Conservation (phyloP, 1,140 invertebrate species). For the Trichomalopsis sarcophagae region DNA sequence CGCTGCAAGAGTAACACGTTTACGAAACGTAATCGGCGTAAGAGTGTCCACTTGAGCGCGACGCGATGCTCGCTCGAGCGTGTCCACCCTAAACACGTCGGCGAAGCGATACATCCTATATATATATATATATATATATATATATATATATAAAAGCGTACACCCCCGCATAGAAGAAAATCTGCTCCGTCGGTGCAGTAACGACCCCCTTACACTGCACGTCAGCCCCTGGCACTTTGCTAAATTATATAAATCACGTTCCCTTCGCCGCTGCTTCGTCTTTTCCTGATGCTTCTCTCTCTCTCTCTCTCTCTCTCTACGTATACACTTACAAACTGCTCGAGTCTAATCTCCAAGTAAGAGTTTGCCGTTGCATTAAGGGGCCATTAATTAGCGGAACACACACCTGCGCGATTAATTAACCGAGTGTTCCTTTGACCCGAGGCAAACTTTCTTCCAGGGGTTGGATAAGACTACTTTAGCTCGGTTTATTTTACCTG, state of each 20-base stretch:
- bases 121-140: too few species aligned
- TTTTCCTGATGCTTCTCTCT: neutral
- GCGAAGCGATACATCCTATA: neutral
- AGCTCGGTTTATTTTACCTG: too few species aligned
- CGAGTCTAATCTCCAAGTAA: neutral
- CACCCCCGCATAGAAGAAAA: too few species aligned
- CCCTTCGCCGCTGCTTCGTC: conserved; percentile 56
- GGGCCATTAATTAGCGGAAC: conserved; percentile 65
- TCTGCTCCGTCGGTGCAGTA: neutral
- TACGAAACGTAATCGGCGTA: conserved; percentile 26
- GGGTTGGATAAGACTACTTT: neutral
- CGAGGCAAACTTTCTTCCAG: neutral
- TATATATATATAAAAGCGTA: too few species aligned
- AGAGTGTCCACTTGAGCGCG: conserved; percentile 16
- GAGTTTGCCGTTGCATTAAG: conserved; percentile 53
- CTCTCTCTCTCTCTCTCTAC: neutral
- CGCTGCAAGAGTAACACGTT: neutral
- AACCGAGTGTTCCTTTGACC: conserved; percentile 60
- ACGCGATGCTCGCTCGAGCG: neutral
- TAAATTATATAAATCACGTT: conserved; percentile 73
- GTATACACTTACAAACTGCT: neutral
- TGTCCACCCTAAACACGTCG: neutral
- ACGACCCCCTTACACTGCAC: conserved; percentile 57
- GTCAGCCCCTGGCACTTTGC: conserved; percentile 67
- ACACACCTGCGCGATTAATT: conserved; percentile 60